These are phyloP conservation scores for Anguilla pacifica DNA, from an alignment of 2,797 vertebrate species.

Conservation along the genomic window DNA sequence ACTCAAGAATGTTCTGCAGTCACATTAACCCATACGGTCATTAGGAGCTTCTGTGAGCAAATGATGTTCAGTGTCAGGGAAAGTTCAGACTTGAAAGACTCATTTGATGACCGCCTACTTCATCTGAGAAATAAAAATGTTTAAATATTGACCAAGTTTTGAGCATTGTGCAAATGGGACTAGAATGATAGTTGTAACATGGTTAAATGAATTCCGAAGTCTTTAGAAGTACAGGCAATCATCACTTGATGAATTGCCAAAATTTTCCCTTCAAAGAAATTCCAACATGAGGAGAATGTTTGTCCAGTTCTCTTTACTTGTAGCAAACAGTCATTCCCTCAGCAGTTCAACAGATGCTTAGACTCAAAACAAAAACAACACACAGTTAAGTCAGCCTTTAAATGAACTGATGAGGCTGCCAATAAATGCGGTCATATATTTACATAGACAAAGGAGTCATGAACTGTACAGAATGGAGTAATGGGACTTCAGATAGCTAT, in stretches of 20 bases:
- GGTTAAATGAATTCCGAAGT: conserved; percentile 32
- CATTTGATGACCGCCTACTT: conserved; percentile 57
- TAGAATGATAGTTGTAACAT: conserved; percentile 41
- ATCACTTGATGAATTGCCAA: conserved; percentile 53
- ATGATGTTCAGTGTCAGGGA: conserved; percentile 44
- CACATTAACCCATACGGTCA: conserved; percentile 55
- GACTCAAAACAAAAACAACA: conserved; percentile 5
- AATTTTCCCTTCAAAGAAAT: conserved; percentile 51
- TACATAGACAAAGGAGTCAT: not conserved
- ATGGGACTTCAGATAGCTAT: not conserved
- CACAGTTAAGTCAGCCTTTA: conserved; percentile 7
- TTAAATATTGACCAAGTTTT: conserved; percentile 65
- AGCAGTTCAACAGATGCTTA: conserved; percentile 20
- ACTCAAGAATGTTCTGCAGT: conserved; percentile 46
- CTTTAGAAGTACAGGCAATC: conserved; percentile 61
- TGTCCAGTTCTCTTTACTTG: conserved; percentile 44
- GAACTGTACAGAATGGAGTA: not conserved
- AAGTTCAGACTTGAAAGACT: conserved; percentile 67
- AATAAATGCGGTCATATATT: not conserved
- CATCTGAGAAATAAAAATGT: conserved; percentile 51
- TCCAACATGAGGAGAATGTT: conserved; percentile 48
- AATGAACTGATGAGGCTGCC: conserved; percentile 1
- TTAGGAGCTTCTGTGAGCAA: conserved; percentile 49
- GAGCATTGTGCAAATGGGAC: conserved; percentile 48
- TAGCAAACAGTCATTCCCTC: conserved; percentile 35